Evolutionary conservation across 2,888 invertebrate genomes (phyloP), one percentile per base, ranked within the genome.

Genomic region (Agrochola circellaris): DNA sequence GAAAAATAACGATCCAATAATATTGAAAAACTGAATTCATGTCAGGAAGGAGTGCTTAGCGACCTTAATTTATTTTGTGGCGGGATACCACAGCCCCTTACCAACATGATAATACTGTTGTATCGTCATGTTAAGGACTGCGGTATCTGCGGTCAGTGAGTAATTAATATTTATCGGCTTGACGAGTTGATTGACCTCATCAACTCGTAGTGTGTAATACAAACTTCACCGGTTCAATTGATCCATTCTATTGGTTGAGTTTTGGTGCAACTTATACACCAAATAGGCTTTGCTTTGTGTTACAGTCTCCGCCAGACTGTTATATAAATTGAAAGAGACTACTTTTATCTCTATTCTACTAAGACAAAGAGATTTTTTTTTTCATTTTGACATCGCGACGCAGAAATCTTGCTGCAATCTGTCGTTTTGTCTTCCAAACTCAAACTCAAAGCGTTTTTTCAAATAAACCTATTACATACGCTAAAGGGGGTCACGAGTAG

Each of bases 101-200:
- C 48, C 48, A 6, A 51, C 1, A 51, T 20, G 20, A 54, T 54
- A 23, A 54, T 9, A 54, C 23, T 54, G 54, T 54, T 54, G 54
- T 23, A 61, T 26, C 34, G 15, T 15, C 42, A 6, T 17, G 45
- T 42, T 23, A 34, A 42, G 30, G 30, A 30, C 65, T 38, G 60
- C 6, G 69, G 30, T 78, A 65, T 65, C 15, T 78, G 65, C 17
- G 69, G 79, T 80, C 30, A n/a, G 8, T 56, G 2, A 11, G 42
- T 58, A 51, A 77, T 78, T 38, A 61, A 71, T 80, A 78, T 58
- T 69, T 48, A 42, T 51, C 38, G 9, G 30, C 23, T 26, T 42
- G 51, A 17, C n/a, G 13, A 83, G 83, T 61, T 83, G 23, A 34
- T 66, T 66, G 79, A 70, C 71, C 79, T 77, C 42, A 38, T 38